Conservation (phyloP, 2,888 invertebrate species). For the Automeris io region DNA sequence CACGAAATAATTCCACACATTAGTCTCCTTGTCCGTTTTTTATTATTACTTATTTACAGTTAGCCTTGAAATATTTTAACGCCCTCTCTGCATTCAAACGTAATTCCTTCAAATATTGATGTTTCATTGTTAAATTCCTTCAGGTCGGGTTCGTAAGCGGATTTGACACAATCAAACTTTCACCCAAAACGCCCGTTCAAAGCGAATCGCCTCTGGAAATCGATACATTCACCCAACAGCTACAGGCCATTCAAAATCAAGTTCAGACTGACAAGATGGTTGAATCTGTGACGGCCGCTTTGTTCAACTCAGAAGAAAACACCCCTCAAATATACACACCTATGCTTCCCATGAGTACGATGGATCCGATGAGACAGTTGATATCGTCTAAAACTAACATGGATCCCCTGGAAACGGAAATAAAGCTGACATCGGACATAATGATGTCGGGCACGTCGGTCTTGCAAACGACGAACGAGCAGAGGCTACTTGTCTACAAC, state of each 20-base stretch:
- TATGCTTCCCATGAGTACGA: conserved; percentile 36
- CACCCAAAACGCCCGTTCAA: conserved; percentile 54
- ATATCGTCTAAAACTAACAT: conserved; percentile 42
- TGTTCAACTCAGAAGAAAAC: conserved; percentile 60
- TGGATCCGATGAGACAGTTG: conserved; percentile 50
- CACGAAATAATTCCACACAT: too few relatives aligned
- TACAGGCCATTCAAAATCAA: conserved; percentile 68
- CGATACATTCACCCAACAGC: conserved; percentile 60
- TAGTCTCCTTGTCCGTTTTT: too few relatives aligned
- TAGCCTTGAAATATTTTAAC: too few relatives aligned
- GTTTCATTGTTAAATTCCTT: neutral
- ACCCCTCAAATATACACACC: conserved; percentile 51
- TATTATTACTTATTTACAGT: too few relatives aligned
- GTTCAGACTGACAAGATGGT: conserved; percentile 74
- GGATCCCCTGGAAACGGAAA: conserved; percentile 37
- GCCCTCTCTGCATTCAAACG: too few relatives aligned
- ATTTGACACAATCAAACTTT: conserved; percentile 75
- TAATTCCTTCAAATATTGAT: neutral
- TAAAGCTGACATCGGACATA: conserved; percentile 51
- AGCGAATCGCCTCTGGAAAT: conserved; percentile 55
- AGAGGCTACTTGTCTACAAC: conserved; percentile 42
- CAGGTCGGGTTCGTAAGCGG: conserved; percentile 52
- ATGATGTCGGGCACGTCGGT: conserved; percentile 44
- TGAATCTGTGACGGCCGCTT: conserved; percentile 68
- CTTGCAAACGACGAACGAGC: conserved; percentile 29